phyloP scores from a whole-genome alignment of 1,140 invertebrate species.

The Elysia chlorotica region DNA sequence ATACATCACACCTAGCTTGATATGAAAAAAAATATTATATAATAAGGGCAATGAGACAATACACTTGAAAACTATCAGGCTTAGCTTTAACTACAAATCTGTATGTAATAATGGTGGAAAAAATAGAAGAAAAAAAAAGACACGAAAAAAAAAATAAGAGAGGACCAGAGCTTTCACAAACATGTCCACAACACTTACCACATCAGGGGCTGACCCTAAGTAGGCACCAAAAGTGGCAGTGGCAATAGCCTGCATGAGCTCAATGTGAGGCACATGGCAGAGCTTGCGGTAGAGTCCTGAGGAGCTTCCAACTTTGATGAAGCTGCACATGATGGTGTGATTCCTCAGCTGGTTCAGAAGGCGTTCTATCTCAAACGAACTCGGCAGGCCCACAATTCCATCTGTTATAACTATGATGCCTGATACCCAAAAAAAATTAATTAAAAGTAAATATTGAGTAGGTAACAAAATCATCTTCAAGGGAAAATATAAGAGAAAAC shows the following conservation, averaged over 20 bases:
- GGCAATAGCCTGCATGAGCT: constrained; percentile 80
- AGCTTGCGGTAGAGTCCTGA: constrained; percentile 39
- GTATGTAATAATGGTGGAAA: no score
- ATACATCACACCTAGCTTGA: no score
- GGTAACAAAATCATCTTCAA: no score
- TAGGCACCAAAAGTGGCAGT: constrained; percentile 79
- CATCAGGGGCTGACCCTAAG: constrained; percentile 59
- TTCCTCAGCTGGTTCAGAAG: constrained; percentile 77
- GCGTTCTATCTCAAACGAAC: constrained; percentile 75
- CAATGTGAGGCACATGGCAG: constrained; percentile 74
- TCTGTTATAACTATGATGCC: constrained; percentile 82
- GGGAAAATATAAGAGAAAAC: no score
- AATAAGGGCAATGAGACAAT: no score
- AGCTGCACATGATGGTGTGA: constrained; percentile 79
- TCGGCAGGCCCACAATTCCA: constrained; percentile 79
- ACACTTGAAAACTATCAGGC: no score
- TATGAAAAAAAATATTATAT: no score
- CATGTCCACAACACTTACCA: constrained; percentile 33
- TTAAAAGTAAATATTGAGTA: no score
- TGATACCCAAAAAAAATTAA: constrained; percentile 59
- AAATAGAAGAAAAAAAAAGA: no score
- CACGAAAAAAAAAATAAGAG: neutral
- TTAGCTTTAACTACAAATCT: no score
- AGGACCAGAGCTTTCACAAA: neutral
- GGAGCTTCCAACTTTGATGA: constrained; percentile 70